phyloP scores from a whole-genome alignment of 37 sponge, comb jelly and placozoan genomes.

The Aplysina aerophoba region DNA sequence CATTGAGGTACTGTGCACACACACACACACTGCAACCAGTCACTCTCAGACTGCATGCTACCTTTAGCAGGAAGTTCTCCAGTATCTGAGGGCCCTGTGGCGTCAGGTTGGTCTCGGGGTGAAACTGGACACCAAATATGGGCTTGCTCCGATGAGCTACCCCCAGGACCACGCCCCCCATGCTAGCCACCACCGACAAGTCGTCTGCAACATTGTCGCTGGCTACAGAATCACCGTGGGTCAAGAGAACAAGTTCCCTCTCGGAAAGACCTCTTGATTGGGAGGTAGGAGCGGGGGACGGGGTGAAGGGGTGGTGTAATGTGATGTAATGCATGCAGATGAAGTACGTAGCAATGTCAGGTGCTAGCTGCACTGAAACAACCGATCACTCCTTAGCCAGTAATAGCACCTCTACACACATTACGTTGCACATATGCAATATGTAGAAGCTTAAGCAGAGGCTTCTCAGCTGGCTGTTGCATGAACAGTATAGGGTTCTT shows the following conservation, averaged over 20 bases:
- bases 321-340: too few relatives aligned
- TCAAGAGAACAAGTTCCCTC: conserved; percentile 73
- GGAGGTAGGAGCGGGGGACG: background rate
- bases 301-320: too few relatives aligned
- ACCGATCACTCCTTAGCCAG: too few relatives aligned
- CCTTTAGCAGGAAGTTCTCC: conserved; percentile 79
- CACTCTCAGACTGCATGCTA: background rate
- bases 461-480: too few relatives aligned
- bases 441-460: too few relatives aligned
- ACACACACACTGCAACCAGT: background rate
- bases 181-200: conserved; percentile 34
- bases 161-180: conserved; percentile 63
- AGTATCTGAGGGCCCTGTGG: conserved; percentile 69
- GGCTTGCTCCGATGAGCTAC: conserved; percentile 53
- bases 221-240: conserved; percentile 86
- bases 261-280: conserved; percentile 47
- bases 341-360: too few relatives aligned
- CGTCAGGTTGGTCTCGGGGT: conserved; percentile 89
- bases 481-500: too few relatives aligned
- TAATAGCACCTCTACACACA: too few relatives aligned
- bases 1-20: too few relatives aligned
- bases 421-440: too few relatives aligned
- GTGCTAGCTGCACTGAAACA: too few relatives aligned
- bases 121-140: conserved; percentile 91
- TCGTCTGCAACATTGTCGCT: conserved; percentile 27